Conservation (phyloP, 2,888 invertebrate genomes). For the Pocota personata region DNA sequence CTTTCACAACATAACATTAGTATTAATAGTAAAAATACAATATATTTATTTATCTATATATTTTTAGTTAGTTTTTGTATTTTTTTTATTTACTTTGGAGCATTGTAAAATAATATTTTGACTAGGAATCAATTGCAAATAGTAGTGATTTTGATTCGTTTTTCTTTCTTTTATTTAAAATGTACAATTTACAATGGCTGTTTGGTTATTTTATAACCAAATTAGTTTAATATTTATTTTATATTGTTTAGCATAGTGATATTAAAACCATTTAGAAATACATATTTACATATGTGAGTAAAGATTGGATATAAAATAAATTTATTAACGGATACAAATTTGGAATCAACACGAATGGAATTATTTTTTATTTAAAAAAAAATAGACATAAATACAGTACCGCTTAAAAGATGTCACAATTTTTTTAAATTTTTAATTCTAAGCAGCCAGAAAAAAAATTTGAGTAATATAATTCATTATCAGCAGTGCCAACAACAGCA, state of each 20-base stretch:
- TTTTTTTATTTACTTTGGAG: conserved; percentile 24
- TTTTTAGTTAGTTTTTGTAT: conserved; percentile 30
- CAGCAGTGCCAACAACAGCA: no score
- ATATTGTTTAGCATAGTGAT: background rate
- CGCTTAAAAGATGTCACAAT: background rate
- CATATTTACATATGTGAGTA: background rate
- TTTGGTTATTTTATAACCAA: background rate
- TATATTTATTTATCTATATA: conserved; percentile 34
- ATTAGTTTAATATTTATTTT: background rate
- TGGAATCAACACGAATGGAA: conserved; percentile 15
- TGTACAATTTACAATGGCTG: conserved; percentile 24
- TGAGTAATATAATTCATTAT: no score
- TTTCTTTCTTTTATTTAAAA: background rate
- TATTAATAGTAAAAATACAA: conserved; percentile 36
- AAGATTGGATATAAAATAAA: background rate
- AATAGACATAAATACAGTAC: background rate
- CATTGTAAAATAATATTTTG: conserved; percentile 56
- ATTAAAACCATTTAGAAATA: background rate
- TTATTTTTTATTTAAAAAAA: background rate
- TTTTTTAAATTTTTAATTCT: background rate
- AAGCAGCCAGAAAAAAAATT: no score
- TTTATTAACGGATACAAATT: conserved; percentile 9
- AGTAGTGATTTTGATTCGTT: conserved; percentile 19
- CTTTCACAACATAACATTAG: conserved; percentile 44
- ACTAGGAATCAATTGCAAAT: conserved; percentile 61